These are phyloP conservation scores for Lacerta bilineata DNA, from an alignment of 2,797 vertebrate genomes.

Conservation along the genomic window DNA sequence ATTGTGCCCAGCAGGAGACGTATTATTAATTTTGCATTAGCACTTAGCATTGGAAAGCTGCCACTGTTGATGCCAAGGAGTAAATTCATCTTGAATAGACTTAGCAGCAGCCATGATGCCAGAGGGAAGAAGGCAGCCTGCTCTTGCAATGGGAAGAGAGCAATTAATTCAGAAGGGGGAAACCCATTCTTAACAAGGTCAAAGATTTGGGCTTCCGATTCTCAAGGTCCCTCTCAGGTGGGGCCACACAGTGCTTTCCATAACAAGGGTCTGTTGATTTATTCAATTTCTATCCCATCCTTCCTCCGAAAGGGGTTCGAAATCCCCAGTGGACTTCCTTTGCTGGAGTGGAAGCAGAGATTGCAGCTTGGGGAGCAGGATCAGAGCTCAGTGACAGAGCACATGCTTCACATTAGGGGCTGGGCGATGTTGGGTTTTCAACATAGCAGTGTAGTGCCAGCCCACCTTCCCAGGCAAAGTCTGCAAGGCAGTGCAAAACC, in stretches of 20 bases:
- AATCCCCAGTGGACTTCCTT: neutral
- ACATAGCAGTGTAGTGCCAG: too few species aligned
- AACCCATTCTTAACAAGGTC: slow-evolving; percentile 8
- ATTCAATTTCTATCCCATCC: too few species aligned
- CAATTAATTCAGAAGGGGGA: slow-evolving; percentile 27
- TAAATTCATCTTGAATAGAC: slow-evolving; percentile 25
- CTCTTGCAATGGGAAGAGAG: slow-evolving; percentile 2
- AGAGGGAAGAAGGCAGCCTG: neutral
- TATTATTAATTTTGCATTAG: slow-evolving; percentile 46
- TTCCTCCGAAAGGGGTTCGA: neutral
- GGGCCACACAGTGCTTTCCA: slow-evolving; percentile 43
- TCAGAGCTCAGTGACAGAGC: too few species aligned
- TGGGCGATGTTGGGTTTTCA: too few species aligned
- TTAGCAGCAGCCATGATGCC: slow-evolving; percentile 25
- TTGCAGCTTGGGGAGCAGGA: too few species aligned
- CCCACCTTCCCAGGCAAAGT: too few species aligned
- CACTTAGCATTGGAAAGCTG: slow-evolving; percentile 36
- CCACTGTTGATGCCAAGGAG: slow-evolving; percentile 32
- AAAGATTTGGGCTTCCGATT: slow-evolving; percentile 19
- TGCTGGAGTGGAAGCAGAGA: neutral
- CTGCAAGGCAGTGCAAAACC: too few species aligned
- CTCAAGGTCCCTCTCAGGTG: slow-evolving; percentile 33
- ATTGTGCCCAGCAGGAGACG: slow-evolving; percentile 30
- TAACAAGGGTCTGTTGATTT: neutral
- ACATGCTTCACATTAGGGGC: too few species aligned